phyloP scores from a whole-genome alignment of 2,888 invertebrate genomes.

The Rapana venosa region DNA sequence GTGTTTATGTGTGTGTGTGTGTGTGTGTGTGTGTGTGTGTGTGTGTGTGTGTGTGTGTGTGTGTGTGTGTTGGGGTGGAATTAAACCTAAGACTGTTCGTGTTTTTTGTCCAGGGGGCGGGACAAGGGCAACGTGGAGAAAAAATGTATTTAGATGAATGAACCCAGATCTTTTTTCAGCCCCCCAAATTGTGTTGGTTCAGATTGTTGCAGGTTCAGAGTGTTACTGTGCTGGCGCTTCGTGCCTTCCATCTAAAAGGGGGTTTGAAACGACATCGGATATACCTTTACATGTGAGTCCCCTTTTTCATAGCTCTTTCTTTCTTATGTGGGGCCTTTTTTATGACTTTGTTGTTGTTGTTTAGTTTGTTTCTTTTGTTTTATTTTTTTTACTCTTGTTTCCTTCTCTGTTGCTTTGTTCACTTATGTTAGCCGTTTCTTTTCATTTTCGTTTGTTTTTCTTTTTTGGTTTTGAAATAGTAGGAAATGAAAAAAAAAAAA shows the following conservation, averaged over 20 bases:
- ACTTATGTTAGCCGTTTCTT: too few species aligned
- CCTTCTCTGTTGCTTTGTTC: too few species aligned
- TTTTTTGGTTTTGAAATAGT: too few species aligned
- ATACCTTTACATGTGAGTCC: slow-evolving; percentile 73
- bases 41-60: background rate
- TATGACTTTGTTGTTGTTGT: background rate
- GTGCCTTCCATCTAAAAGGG: slow-evolving; percentile 77
- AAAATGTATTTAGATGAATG: background rate
- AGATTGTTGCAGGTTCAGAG: slow-evolving; percentile 73
- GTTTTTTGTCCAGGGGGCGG: too few species aligned
- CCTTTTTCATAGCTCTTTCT: background rate
- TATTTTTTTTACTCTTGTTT: too few species aligned
- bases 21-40: too few species aligned
- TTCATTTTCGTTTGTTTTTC: too few species aligned
- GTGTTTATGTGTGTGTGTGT: too few species aligned
- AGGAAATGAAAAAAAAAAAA: too few species aligned
- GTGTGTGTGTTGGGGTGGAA: background rate
- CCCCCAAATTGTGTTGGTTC: too few species aligned
- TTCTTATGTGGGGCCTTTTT: background rate
- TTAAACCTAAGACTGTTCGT: too few species aligned
- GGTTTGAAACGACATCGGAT: slow-evolving; percentile 77
- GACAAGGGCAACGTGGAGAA: background rate
- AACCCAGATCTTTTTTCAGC: background rate
- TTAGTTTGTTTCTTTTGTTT: background rate
- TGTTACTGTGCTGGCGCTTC: slow-evolving; percentile 77